phyloP scores from a whole-genome alignment of 2,888 invertebrate species.

The Epinotia ramella region DNA sequence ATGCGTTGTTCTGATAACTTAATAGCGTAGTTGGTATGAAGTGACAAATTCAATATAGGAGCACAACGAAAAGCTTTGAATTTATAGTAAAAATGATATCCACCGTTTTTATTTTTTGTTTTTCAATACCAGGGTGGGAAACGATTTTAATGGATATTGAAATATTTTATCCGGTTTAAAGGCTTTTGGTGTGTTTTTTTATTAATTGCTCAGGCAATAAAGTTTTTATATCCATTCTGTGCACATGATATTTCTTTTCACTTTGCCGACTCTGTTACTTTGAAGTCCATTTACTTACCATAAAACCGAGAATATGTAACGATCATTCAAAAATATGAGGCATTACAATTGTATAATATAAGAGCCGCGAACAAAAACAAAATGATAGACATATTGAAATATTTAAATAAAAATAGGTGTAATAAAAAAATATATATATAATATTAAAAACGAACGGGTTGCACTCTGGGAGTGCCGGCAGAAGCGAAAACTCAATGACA shows the following conservation, averaged over 20 bases:
- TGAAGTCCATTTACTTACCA: too few relatives aligned
- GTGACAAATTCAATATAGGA: neutral
- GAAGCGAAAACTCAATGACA: too few relatives aligned
- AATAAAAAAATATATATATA: too few relatives aligned
- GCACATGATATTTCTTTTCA: neutral
- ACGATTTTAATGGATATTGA: neutral
- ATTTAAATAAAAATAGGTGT: too few relatives aligned
- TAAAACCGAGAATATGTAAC: too few relatives aligned
- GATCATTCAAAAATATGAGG: too few relatives aligned
- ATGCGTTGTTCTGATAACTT: neutral
- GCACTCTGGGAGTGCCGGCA: too few relatives aligned
- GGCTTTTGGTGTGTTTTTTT: neutral
- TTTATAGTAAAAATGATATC: neutral
- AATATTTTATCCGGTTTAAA: conserved; percentile 4
- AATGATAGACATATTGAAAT: too few relatives aligned
- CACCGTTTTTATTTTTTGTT: neutral
- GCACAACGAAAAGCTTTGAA: neutral
- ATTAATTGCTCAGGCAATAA: neutral
- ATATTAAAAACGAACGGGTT: too few relatives aligned
- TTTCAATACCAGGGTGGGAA: neutral
- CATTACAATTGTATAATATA: too few relatives aligned
- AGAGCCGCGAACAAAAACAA: too few relatives aligned
- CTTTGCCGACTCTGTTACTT: too few relatives aligned
- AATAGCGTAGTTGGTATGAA: neutral
- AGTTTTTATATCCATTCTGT: neutral